Evolutionary conservation across 2,797 vertebrate genomes (phyloP).

Genomic region (Prunella strophiata): DNA sequence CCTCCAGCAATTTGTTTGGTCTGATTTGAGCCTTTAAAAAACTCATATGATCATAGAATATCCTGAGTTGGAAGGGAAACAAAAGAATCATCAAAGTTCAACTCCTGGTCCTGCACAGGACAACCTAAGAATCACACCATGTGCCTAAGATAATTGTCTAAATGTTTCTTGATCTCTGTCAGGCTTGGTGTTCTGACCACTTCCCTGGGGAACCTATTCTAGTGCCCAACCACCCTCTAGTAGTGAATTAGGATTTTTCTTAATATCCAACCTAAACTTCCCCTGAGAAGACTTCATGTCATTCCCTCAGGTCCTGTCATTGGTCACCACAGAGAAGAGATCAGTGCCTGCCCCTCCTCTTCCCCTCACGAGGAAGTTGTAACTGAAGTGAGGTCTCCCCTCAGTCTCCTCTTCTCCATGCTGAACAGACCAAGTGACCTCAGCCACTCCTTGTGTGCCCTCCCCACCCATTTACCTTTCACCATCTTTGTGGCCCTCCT

Average conservation of each 20-base stretch:
- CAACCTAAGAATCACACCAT: neutral
- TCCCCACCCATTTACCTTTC: neutral
- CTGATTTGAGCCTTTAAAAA: neutral
- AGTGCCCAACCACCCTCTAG: accelerated
- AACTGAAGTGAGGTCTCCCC: accelerated
- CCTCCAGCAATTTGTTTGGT: neutral
- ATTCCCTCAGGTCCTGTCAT: neutral
- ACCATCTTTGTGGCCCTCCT: too few relatives aligned
- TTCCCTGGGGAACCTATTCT: neutral
- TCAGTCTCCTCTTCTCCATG: neutral
- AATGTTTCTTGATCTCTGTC: neutral
- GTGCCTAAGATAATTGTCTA: neutral
- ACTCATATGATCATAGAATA: neutral
- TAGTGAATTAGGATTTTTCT: neutral
- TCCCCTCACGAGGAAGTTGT: accelerated
- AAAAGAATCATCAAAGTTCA: neutral
- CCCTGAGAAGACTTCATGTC: neutral
- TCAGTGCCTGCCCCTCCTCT: neutral
- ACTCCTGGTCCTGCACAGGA: neutral
- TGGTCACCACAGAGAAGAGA: neutral
- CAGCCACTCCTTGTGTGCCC: accelerated
- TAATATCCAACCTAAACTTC: neutral
- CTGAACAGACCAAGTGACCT: neutral
- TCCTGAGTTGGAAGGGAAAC: neutral
- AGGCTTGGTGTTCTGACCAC: neutral